These are phyloP conservation scores for Drosophila anomalata DNA, from an alignment of 2,888 invertebrate genomes.

Conservation along the genomic window DNA sequence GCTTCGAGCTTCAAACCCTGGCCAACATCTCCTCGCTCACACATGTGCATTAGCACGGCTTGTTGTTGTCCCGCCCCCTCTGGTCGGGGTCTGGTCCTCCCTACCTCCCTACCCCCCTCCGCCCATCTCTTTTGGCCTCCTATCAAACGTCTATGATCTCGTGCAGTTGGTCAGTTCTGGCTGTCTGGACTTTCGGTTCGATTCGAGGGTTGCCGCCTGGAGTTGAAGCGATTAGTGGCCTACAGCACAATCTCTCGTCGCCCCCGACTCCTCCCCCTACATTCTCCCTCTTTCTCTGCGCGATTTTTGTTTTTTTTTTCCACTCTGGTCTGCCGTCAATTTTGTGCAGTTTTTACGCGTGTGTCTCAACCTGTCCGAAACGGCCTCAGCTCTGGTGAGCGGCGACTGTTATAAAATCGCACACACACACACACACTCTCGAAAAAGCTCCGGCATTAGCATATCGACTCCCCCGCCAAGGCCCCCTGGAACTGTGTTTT, in stretches of 20 bases:
- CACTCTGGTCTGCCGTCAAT: constrained; percentile 55
- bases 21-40: constrained; percentile 47
- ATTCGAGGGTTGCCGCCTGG: constrained; percentile 52
- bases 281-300: constrained; percentile 23
- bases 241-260: constrained; percentile 38
- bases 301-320: constrained; percentile 5
- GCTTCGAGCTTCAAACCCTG: constrained; percentile 29
- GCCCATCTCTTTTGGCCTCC: constrained; percentile 44
- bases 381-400: constrained; percentile 51
- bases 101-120: background rate
- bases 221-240: constrained; percentile 74
- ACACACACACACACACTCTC: constrained; percentile 27
- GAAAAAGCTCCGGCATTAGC: constrained; percentile 48
- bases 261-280: constrained; percentile 50
- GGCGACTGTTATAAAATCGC: constrained; percentile 64
- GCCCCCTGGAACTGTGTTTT: constrained; percentile 15
- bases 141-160: constrained; percentile 82
- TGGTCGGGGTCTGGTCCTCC: background rate
- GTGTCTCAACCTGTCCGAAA: constrained; percentile 77
- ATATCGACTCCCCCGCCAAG: constrained; percentile 53
- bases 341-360: constrained; percentile 79
- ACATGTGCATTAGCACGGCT: constrained; percentile 60
- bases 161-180: constrained; percentile 70
- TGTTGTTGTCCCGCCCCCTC: background rate
- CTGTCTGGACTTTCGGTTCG: constrained; percentile 39